Conservation (phyloP, 1,140 invertebrate genomes). For the Zaprionus tsacasi region DNA sequence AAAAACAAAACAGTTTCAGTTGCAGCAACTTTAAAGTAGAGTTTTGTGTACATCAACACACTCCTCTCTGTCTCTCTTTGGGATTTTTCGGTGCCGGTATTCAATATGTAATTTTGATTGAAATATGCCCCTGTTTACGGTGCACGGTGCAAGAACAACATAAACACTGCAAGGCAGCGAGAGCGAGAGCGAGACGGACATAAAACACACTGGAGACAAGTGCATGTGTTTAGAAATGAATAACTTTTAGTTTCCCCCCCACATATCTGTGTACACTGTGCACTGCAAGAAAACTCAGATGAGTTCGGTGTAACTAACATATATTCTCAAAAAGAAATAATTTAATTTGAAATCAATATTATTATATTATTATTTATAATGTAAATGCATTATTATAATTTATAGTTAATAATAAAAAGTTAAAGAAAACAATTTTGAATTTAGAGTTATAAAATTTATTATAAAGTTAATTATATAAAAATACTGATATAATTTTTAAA, state of each 20-base stretch:
- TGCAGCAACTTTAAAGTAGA: conserved; percentile 8
- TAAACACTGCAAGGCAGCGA: conserved; percentile 29
- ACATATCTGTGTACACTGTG: not conserved
- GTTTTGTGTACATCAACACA: too few species aligned
- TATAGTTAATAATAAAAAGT: too few species aligned
- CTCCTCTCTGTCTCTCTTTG: conserved; percentile 2
- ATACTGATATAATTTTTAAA: too few species aligned
- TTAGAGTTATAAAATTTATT: too few species aligned
- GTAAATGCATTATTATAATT: too few species aligned
- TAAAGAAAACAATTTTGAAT: too few species aligned
- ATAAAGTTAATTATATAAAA: too few species aligned
- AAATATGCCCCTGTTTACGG: conserved; percentile 79
- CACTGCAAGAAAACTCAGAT: conserved; percentile 31
- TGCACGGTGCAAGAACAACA: conserved; percentile 32
- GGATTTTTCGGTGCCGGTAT: conserved; percentile 54
- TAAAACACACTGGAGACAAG: conserved; percentile 32
- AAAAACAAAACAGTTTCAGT: conserved; percentile 39
- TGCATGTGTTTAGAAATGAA: conserved; percentile 54
- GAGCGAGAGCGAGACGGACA: conserved; percentile 15
- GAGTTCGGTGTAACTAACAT: not conserved
- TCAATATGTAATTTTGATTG: conserved; percentile 81
- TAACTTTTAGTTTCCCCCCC: conserved; percentile 54
- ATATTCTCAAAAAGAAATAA: too few species aligned
- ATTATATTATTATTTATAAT: too few species aligned
- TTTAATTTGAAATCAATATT: too few species aligned